phyloP scores from a whole-genome alignment of 1,140 invertebrate species.

The Tyrophagus putrescentiae region DNA sequence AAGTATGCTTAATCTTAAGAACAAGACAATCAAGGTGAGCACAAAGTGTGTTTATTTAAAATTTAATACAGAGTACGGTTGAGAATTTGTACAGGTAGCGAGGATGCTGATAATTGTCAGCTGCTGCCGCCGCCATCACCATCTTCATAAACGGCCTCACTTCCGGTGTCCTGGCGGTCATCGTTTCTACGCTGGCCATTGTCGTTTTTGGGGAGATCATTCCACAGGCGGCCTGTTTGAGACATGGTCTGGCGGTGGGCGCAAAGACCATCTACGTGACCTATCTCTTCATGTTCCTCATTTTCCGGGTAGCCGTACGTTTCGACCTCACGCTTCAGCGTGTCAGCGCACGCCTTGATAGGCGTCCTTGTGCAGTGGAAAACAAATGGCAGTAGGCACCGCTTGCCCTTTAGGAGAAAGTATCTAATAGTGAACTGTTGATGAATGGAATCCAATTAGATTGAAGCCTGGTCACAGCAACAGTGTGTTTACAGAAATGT shows the following conservation, averaged over 20 bases:
- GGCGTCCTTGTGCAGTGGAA: constrained; percentile 98
- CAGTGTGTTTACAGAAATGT: background rate
- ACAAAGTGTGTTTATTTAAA: no score
- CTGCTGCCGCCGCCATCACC: constrained; percentile 82
- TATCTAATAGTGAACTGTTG: constrained; percentile 75
- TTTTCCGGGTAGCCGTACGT: constrained; percentile 78
- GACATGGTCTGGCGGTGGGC: constrained; percentile 86
- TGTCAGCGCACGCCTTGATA: constrained; percentile 94
- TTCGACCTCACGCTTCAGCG: constrained; percentile 83
- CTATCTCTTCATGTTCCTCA: constrained; percentile 83
- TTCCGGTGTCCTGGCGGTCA: constrained; percentile 59
- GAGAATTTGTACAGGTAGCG: no score
- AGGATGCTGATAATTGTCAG: no score
- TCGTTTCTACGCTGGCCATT: constrained; percentile 77
- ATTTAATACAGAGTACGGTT: no score
- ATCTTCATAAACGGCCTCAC: constrained; percentile 87
- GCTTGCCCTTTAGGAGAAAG: constrained; percentile 74
- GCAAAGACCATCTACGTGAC: constrained; percentile 67
- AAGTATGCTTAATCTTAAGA: no score
- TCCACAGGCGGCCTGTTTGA: constrained; percentile 74
- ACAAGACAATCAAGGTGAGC: no score
- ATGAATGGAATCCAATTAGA: constrained; percentile 22
- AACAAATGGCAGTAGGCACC: constrained; percentile 89
- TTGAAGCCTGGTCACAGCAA: background rate
- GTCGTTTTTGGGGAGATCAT: constrained; percentile 95